A percentile compares a stretch with the other conserved stretches of the same genome.
Evolutionary conservation across 2,888 invertebrate genomes (phyloP).

Genomic region (Drepanosiphum platanoidis): DNA sequence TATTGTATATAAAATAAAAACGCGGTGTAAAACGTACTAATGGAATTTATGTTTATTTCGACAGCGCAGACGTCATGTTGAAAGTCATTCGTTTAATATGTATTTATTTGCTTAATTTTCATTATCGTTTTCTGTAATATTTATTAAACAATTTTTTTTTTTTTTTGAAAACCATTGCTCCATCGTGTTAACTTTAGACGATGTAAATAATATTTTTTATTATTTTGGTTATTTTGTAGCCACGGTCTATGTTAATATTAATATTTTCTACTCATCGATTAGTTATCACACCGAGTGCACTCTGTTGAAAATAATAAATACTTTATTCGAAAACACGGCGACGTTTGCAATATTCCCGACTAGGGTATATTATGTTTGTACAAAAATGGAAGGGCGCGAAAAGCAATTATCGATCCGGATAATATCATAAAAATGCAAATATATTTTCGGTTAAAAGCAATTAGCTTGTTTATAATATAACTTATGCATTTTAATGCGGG

Average conservation of each 20-base stretch:
- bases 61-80: too few species aligned
- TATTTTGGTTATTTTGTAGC: background rate
- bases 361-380: background rate
- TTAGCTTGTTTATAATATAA: background rate
- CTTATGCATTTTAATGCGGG: background rate
- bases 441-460: constrained; percentile 2
- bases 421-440: constrained; percentile 21
- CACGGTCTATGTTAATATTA: background rate
- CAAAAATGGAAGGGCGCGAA: background rate
- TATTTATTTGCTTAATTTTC: background rate
- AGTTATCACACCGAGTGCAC: background rate
- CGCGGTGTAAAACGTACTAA: too few species aligned
- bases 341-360: background rate
- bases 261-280: background rate
- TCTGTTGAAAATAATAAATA: background rate
- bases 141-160: too few species aligned
- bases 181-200: background rate
- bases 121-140: background rate
- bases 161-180: too few species aligned
- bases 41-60: too few species aligned
- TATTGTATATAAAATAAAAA: background rate
- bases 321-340: background rate
- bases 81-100: too few species aligned
- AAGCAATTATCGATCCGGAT: background rate
- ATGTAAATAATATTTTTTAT: background rate